Percentiles rank a stretch among this genome's conserved stretches.
phyloP scores from a whole-genome alignment of 2,113 vertebrate genomes.

The Dipodomys ordii region DNA sequence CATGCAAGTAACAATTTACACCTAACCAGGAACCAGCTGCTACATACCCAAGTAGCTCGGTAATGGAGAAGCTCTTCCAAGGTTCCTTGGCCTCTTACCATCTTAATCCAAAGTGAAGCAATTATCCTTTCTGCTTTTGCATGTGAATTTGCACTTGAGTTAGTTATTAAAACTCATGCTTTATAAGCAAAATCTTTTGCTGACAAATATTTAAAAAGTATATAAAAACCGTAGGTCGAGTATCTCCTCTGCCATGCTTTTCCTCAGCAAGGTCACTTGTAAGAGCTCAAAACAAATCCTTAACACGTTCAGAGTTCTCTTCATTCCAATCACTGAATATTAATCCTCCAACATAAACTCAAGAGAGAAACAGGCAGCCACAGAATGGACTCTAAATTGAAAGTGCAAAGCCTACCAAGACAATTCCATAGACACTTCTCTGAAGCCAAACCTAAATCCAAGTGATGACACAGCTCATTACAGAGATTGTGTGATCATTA shows the following conservation, averaged over 20 bases:
- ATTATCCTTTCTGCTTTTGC: not conserved
- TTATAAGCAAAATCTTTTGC: constrained; percentile 75
- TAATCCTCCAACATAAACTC: constrained; percentile 77
- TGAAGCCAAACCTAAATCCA: constrained; percentile 84
- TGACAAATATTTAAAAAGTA: constrained; percentile 70
- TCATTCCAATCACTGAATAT: constrained; percentile 78
- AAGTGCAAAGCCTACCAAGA: constrained; percentile 85
- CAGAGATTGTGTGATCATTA: constrained; percentile 69
- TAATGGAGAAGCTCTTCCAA: not conserved
- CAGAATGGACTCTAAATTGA: constrained; percentile 85
- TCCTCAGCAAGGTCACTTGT: constrained; percentile 71
- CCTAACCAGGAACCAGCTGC: constrained; percentile 43
- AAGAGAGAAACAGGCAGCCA: constrained; percentile 82
- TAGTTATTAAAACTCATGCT: constrained; percentile 78
- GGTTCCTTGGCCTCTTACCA: not conserved
- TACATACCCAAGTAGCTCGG: not conserved
- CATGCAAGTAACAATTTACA: constrained; percentile 17
- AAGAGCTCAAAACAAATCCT: constrained; percentile 75
- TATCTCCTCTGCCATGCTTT: constrained; percentile 77
- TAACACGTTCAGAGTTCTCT: constrained; percentile 81
- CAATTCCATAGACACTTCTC: constrained; percentile 84
- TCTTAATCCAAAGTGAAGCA: constrained; percentile 31
- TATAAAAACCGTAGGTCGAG: constrained; percentile 70
- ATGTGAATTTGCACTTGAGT: constrained; percentile 58
- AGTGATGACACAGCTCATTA: constrained; percentile 87